Evolutionary conservation across 2,113 vertebrate genomes (phyloP).

Genomic region (Labrus mixtus): DNA sequence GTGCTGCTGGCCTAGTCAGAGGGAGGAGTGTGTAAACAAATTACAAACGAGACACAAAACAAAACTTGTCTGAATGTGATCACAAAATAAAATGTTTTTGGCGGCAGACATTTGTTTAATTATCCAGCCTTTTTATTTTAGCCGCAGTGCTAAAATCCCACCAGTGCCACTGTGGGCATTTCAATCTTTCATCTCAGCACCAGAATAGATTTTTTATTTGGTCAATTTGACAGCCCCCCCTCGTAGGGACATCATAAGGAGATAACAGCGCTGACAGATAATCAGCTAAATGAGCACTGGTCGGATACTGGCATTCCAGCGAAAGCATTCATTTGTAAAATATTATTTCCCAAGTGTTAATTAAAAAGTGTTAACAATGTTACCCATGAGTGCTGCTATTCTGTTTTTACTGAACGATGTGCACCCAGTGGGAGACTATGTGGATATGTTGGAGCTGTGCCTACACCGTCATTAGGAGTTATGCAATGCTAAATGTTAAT

Average conservation of each 20-base stretch:
- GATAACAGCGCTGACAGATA: conserved; percentile 48
- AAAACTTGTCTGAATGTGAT: neutral
- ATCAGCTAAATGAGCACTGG: conserved; percentile 65
- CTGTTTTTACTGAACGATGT: conserved; percentile 25
- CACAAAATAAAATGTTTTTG: neutral
- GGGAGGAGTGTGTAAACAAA: no score
- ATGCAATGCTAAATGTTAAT: conserved; percentile 48
- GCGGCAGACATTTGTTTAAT: conserved; percentile 8
- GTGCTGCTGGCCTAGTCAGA: no score
- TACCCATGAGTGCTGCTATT: conserved; percentile 43
- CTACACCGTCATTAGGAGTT: conserved; percentile 17
- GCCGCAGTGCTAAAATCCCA: conserved; percentile 19
- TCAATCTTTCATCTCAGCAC: conserved; percentile 58
- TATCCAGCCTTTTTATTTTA: conserved; percentile 13
- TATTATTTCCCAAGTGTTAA: conserved; percentile 64
- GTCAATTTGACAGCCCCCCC: conserved; percentile 54
- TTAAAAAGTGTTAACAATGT: conserved; percentile 64
- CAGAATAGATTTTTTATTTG: conserved; percentile 44
- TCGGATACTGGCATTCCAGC: conserved; percentile 44
- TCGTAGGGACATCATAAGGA: conserved; percentile 39
- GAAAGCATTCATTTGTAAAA: conserved; percentile 61
- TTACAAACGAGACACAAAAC: no score
- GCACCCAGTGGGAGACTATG: conserved; percentile 6
- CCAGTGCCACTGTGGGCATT: conserved; percentile 34
- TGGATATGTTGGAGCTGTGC: conserved; percentile 23